Base-by-base conservation (phyloP, 2,113 vertebrate species). In the Amblyopsis rosae region DNA sequence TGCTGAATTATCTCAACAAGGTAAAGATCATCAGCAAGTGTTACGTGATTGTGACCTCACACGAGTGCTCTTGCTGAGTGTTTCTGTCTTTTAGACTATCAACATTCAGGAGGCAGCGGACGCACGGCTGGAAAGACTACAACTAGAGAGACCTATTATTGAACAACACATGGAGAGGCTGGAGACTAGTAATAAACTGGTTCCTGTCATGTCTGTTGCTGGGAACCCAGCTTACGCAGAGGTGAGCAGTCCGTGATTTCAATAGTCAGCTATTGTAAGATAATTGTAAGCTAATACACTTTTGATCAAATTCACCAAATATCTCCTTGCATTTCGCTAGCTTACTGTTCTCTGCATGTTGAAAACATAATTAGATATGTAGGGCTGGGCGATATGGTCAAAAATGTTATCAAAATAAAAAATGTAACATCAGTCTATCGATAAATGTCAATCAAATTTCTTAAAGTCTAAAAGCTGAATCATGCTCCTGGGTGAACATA, bases 1-100 rank as follows among this genome's bases (percentile, higher is more conserved):
- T 98, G 65, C 91, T 98, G 46, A 86, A 89, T 61, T 98, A 96
- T 88, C 92, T 99, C 6, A 96, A 95, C 72, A 98, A 96, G 96
- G 97, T 98, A 92, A 69, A 69, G 0, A 4, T 11, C 17, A 12
- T 7, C 9, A 10, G 15, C 16, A 46, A 9, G 7, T 12, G 5
- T n/a, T n/a, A 0, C 32, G 47, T 49, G 4, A 5, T 1, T 16
- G 8, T 1, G 9, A 54, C 10, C 15, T 45, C 1, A 75, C 12
- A 62, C 1, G 3, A 54, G 6, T 26, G 0, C 0, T 5, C 48
- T 1, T 65, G 69, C 67, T 17, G 19, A 72, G 15, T 57, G 68
- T 3, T 26, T 12, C 64, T 64, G 62, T 71, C 78, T 67, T 80
- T 56, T 70, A 99, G 96, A 91, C 57, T 0, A 80, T 88, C n/a